Evolutionary conservation across 2,113 vertebrate species (phyloP).

Genomic region (Psammodynastes pulverulentus): DNA sequence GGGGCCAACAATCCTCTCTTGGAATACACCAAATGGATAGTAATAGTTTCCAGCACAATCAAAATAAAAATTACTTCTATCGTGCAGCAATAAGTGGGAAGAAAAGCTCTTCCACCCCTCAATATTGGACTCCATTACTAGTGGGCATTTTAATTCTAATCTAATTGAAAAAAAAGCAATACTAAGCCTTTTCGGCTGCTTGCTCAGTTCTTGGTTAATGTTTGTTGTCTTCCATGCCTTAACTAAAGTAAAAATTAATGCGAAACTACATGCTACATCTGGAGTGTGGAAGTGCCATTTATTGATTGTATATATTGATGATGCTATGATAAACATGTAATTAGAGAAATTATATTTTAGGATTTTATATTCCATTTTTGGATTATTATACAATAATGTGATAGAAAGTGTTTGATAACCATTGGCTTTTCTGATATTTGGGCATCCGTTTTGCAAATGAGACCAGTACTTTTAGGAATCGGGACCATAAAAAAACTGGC

Average conservation of each 20-base stretch:
- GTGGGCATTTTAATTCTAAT: background rate
- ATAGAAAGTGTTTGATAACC: background rate
- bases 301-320: background rate
- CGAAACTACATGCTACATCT: background rate
- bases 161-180: background rate
- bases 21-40: background rate
- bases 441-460: rapidly evolving
- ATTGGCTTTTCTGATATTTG: background rate
- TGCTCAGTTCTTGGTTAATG: background rate
- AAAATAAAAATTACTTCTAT: background rate
- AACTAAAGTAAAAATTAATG: background rate
- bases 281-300: background rate
- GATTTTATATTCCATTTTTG: rapidly evolving
- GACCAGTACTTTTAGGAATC: background rate
- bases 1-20: background rate
- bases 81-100: background rate
- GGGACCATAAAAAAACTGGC: background rate
- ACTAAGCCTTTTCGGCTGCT: background rate
- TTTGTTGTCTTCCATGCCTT: background rate
- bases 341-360: background rate
- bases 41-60: background rate
- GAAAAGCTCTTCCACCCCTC: background rate
- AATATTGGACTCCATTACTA: background rate
- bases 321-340: background rate
- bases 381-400: background rate